Percentiles rank a stretch among this genome's conserved stretches.
Conservation (phyloP, 1,140 invertebrate species). For the Periplaneta americana region DNA sequence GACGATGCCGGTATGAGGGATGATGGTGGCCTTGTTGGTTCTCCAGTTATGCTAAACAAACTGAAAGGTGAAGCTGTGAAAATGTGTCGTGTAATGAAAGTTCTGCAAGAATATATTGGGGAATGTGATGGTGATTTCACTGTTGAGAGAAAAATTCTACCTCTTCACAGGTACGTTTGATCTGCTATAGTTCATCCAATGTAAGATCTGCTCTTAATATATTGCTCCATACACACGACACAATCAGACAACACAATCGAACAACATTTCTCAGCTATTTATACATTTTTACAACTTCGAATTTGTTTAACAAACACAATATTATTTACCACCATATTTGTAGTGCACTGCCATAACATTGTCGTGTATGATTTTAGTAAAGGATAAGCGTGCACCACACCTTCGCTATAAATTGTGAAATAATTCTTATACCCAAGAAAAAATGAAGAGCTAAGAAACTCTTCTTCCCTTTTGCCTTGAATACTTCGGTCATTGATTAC, state of each 20-base stretch:
- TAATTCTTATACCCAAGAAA: too few species aligned
- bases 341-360: too few species aligned
- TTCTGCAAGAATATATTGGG: slow-evolving; percentile 91
- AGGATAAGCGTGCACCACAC: too few species aligned
- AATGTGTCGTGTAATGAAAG: slow-evolving; percentile 91
- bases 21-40: not conserved
- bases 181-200: too few species aligned
- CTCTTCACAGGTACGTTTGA: slow-evolving; percentile 72
- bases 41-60: slow-evolving; percentile 1
- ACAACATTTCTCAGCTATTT: not conserved
- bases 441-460: too few species aligned
- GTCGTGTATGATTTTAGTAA: too few species aligned
- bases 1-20: slow-evolving; percentile 46
- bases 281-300: not conserved
- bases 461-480: too few species aligned
- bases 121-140: slow-evolving; percentile 92
- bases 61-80: slow-evolving; percentile 69
- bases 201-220: too few species aligned
- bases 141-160: slow-evolving; percentile 83
- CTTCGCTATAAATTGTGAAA: too few species aligned
- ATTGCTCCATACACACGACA: not conserved
- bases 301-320: too few species aligned
- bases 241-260: not conserved
- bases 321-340: too few species aligned
- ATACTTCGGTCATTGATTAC: too few species aligned